Conservation (phyloP, 2,797 vertebrate genomes). For the Mormyrops attenuatus region DNA sequence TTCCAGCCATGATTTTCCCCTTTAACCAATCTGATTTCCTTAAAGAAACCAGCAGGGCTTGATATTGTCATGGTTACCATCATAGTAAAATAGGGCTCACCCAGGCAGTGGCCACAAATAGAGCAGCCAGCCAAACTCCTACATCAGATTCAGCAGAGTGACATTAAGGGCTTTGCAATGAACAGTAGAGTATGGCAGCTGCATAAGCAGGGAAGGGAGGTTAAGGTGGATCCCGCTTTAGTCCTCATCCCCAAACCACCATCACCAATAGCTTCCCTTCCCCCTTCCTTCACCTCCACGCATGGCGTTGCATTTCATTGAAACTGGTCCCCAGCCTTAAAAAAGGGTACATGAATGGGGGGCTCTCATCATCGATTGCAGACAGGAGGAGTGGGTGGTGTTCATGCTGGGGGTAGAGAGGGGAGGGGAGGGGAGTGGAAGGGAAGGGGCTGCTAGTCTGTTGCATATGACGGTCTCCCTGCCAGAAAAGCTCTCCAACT, state of each 20-base stretch:
- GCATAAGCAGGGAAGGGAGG: neutral
- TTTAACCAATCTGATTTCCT: slow-evolving; percentile 47
- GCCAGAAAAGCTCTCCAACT: slow-evolving; percentile 43
- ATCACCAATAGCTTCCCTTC: neutral
- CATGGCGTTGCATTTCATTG: slow-evolving; percentile 42
- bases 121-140: slow-evolving; percentile 39
- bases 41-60: slow-evolving; percentile 41
- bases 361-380: slow-evolving; percentile 44
- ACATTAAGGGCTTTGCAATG: slow-evolving; percentile 39
- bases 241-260: slow-evolving; percentile 14
- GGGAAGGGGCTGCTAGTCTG: slow-evolving; percentile 46
- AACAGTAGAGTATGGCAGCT: neutral
- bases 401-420: slow-evolving; percentile 32
- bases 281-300: neutral
- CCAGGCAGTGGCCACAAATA: slow-evolving; percentile 57
- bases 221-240: neutral
- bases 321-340: slow-evolving; percentile 37
- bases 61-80: slow-evolving; percentile 80
- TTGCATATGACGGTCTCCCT: slow-evolving; percentile 39
- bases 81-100: slow-evolving; percentile 66
- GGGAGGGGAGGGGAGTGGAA: slow-evolving; percentile 32
- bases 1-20: slow-evolving; percentile 39
- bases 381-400: slow-evolving; percentile 49
- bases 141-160: slow-evolving; percentile 41
- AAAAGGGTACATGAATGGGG: slow-evolving; percentile 50